Conservation (phyloP, 2,888 invertebrate species). For the Cataglyphis altisquamis region DNA sequence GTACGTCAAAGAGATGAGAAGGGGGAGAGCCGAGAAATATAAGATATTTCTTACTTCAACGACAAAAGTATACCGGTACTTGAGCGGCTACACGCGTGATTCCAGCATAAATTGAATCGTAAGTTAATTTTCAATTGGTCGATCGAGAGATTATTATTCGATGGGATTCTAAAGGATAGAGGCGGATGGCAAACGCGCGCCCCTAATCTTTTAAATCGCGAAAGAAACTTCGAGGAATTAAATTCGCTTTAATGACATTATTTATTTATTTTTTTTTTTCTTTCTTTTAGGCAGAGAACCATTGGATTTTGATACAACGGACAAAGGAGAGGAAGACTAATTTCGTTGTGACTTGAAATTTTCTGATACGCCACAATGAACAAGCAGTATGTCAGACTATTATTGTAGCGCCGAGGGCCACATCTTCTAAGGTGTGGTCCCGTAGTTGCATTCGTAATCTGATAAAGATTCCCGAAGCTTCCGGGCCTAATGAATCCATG, state of each 20-base stretch:
- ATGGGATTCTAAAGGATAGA: slow-evolving; percentile 9
- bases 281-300: not conserved
- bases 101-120: slow-evolving; percentile 5
- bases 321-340: not conserved
- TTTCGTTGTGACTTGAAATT: slow-evolving; percentile 15
- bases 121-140: slow-evolving; percentile 16
- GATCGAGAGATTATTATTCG: not conserved
- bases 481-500: slow-evolving; percentile 28
- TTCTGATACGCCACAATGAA: not conserved
- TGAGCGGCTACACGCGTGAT: slow-evolving; percentile 2
- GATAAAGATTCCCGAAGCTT: slow-evolving; percentile 18
- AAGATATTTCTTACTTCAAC: slow-evolving; percentile 29
- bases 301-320: not conserved
- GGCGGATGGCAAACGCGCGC: not conserved
- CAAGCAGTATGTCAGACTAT: not conserved
- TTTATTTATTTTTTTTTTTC: not conserved
- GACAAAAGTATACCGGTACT: slow-evolving; percentile 10
- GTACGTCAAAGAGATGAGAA: slow-evolving; percentile 19
- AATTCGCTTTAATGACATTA: not conserved
- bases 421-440: slow-evolving; percentile 2
- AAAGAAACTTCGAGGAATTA: not conserved
- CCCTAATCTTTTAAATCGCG: not conserved
- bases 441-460: slow-evolving; percentile 16
- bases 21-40: slow-evolving; percentile 1
- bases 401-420: not conserved